Conservation (phyloP, 1,140 invertebrate species). For the Lerema accius region DNA sequence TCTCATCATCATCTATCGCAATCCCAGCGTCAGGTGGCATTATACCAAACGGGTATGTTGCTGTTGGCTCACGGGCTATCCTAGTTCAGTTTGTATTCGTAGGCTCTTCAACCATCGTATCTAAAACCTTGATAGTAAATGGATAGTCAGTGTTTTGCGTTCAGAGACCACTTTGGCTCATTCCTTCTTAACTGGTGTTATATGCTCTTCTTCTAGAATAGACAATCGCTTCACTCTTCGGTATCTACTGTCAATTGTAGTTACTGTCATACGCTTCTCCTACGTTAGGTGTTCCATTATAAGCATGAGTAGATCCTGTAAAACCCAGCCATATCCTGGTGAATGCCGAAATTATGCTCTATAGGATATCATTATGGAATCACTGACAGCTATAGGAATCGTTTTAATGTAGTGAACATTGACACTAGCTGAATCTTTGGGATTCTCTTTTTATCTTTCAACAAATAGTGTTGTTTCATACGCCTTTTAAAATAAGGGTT, state of each 20-base stretch:
- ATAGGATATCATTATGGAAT: slow-evolving; percentile 21
- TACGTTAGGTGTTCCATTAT: slow-evolving; percentile 18
- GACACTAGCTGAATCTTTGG: slow-evolving; percentile 24
- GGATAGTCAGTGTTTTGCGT: slow-evolving; percentile 20
- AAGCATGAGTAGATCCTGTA: slow-evolving; percentile 28
- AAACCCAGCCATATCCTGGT: slow-evolving; percentile 1
- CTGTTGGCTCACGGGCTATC: slow-evolving; percentile 16
- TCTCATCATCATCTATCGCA: slow-evolving; percentile 33
- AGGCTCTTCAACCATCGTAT: slow-evolving; percentile 32
- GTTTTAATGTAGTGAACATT: slow-evolving; percentile 22
- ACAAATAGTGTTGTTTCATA: slow-evolving; percentile 14
- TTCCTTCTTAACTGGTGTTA: slow-evolving; percentile 16
- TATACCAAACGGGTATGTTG: slow-evolving; percentile 32
- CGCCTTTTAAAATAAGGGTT: slow-evolving; percentile 7
- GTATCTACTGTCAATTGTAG: slow-evolving; percentile 22
- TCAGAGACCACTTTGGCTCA: slow-evolving; percentile 22
- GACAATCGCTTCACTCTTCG: slow-evolving; percentile 21
- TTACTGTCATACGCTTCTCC: slow-evolving; percentile 23
- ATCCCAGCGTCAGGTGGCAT: slow-evolving; percentile 31
- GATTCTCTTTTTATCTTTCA: slow-evolving; percentile 8
- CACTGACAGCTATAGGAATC: slow-evolving; percentile 19
- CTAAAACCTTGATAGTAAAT: slow-evolving; percentile 26
- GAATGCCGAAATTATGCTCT: slow-evolving; percentile 19
- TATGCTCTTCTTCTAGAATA: slow-evolving; percentile 24
- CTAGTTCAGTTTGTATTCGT: slow-evolving; percentile 26